phyloP scores from a whole-genome alignment of 2,888 invertebrate species.

The Amblyjoppa proteus region DNA sequence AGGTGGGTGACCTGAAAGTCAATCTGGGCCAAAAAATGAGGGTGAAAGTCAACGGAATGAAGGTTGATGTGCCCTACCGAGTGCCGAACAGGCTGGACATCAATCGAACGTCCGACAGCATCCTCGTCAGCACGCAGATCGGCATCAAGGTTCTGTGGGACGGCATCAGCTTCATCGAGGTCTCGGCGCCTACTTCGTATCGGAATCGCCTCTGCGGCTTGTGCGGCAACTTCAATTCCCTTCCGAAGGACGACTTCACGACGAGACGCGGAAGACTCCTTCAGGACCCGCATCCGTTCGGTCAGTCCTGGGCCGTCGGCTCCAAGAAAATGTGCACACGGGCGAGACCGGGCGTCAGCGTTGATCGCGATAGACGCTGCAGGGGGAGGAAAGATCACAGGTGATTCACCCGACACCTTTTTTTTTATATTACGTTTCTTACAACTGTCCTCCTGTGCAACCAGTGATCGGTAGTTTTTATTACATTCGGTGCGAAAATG shows the following conservation, averaged over 20 bases:
- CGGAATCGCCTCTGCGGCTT: constrained; percentile 94
- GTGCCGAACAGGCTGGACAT: constrained; percentile 87
- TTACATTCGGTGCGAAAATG: no score
- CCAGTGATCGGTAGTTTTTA: no score
- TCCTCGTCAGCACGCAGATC: constrained; percentile 89
- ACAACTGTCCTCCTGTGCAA: no score
- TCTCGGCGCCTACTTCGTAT: constrained; percentile 91
- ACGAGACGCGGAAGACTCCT: constrained; percentile 89
- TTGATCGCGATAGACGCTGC: constrained; percentile 83
- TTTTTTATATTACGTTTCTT: no score
- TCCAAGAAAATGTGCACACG: constrained; percentile 90
- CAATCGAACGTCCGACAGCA: constrained; percentile 89
- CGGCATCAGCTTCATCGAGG: constrained; percentile 96
- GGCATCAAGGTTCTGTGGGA: constrained; percentile 96
- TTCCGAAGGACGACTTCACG: constrained; percentile 93
- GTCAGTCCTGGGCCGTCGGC: constrained; percentile 96
- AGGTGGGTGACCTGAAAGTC: constrained; percentile 90
- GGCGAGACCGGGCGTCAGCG: constrained; percentile 84
- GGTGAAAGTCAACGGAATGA: constrained; percentile 94
- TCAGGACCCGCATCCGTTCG: constrained; percentile 90
- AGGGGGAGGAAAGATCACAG: constrained; percentile 81
- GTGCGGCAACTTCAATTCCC: constrained; percentile 97
- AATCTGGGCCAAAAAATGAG: constrained; percentile 94
- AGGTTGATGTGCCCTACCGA: constrained; percentile 90
- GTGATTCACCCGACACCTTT: constrained; percentile 70